Percentiles rank a stretch among this genome's conserved stretches.
phyloP scores from a whole-genome alignment of 2,113 vertebrate genomes.

The Delphinus delphis region DNA sequence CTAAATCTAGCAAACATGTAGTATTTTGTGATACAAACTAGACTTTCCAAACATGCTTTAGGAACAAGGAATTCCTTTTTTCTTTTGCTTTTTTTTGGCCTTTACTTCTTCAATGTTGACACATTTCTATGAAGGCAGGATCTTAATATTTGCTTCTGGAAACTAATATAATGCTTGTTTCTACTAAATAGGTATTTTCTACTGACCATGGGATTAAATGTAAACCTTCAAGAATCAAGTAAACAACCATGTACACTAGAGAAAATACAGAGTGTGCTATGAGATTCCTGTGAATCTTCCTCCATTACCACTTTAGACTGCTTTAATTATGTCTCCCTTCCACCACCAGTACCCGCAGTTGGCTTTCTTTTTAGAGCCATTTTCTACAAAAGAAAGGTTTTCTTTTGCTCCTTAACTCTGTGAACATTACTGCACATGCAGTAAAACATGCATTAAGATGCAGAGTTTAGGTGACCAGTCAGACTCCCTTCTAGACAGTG shows the following conservation, averaged over 20 bases:
- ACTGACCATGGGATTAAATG: neutral
- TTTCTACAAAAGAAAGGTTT: neutral
- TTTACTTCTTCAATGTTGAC: constrained; percentile 15
- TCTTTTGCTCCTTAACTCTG: neutral
- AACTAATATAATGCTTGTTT: constrained; percentile 17
- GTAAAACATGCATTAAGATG: neutral
- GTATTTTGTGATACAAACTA: constrained; percentile 15
- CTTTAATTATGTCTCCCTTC: constrained; percentile 1
- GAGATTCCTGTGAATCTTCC: neutral
- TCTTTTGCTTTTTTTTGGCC: neutral
- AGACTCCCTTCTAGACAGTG: neutral
- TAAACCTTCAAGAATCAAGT: neutral
- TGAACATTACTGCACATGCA: neutral
- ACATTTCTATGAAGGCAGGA: neutral
- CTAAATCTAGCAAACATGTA: neutral
- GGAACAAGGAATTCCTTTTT: neutral
- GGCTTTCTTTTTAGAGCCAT: constrained; percentile 17
- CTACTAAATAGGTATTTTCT: neutral
- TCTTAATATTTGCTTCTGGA: constrained; percentile 20
- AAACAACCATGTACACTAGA: neutral
- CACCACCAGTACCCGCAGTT: neutral
- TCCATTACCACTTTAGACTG: neutral
- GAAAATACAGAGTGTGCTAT: neutral
- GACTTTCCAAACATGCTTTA: constrained; percentile 29
- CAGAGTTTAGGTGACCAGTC: neutral